Evolutionary conservation across 1,140 invertebrate species (phyloP), one percentile per base, ranked within the genome.

Genomic region (Zaprionus kolodkinae): DNA sequence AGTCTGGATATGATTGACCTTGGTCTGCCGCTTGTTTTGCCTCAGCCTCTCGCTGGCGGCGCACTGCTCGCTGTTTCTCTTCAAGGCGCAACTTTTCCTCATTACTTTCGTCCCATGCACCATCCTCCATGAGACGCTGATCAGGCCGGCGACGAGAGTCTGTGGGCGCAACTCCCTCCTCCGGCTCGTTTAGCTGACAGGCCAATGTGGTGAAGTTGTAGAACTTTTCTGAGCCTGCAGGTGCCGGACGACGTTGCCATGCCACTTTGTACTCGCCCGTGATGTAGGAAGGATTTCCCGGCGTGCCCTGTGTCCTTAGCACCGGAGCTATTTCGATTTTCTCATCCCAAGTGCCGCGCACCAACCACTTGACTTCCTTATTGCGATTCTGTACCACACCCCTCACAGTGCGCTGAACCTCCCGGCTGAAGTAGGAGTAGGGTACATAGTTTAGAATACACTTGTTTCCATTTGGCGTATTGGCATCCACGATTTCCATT

Each of bases 351-450:
- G 97, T 97, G n/a, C 98, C 98, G 79, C 97, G 97, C 36, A 99
- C 94, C 63, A 99, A 95, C 93, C 94, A 95, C 69, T 94, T 94
- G 25, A 93, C 94, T 93, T 94, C 92, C 72, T 96, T 95, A 12
- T 93, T 93, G 0, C 94, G 93, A 92, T 96, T 94, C 94, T 96
- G 95, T 7, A 96, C 95, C 56, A 96, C 94, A 15, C 96, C 95
- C 75, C 96, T 96, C 64, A 99, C 97, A 94, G 97, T 97, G 68
- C 98, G 94, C 83, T 99, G 98, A 70, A 96, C 95, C 82, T 99
- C 98, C 81, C 98, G 95, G 66, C 97, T 97, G 92, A 99, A 99
- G 93, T 99, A 99, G 54, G 98, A 98, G 93, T 99, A 99, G 6
- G 98, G 97, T 86, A 98, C 96, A 92, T 97, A 99, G 92, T 99